Percentiles rank a stretch among this genome's conserved stretches.
Evolutionary conservation across 2,888 invertebrate genomes (phyloP).

Genomic region (Cheiracanthium punctorium): DNA sequence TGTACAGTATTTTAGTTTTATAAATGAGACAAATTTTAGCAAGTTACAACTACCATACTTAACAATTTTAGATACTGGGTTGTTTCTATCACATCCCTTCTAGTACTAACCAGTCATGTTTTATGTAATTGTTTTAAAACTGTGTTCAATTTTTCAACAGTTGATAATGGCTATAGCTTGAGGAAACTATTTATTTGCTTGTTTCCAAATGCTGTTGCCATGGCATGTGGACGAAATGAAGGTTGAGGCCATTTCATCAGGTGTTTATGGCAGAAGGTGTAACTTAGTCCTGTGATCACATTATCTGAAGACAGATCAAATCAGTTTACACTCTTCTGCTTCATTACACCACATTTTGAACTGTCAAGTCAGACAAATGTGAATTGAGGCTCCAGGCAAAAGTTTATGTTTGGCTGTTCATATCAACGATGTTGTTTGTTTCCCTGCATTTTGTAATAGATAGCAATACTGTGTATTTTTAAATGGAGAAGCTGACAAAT

Average conservation of each 20-base stretch:
- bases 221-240: slow-evolving; percentile 27
- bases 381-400: neutral
- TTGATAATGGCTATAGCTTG: neutral
- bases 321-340: slow-evolving; percentile 34
- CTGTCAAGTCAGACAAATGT: slow-evolving; percentile 23
- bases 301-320: slow-evolving; percentile 4
- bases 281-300: neutral
- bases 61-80: too few relatives aligned
- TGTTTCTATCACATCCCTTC: neutral
- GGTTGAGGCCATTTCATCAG: neutral
- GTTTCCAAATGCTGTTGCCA: slow-evolving; percentile 28
- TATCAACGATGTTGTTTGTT: slow-evolving; percentile 54
- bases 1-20: too few relatives aligned
- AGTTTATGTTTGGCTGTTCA: slow-evolving; percentile 40
- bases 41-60: too few relatives aligned
- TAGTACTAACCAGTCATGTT: neutral
- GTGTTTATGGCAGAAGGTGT: slow-evolving; percentile 8
- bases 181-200: neutral
- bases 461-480: slow-evolving; percentile 59
- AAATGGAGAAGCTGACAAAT: slow-evolving; percentile 33
- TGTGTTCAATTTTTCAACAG: neutral
- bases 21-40: too few relatives aligned
- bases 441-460: slow-evolving; percentile 30
- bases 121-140: neutral
- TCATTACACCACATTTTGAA: slow-evolving; percentile 20